A percentile compares a stretch with the other conserved stretches of the same genome.
These are phyloP conservation scores for Spilosoma lubricipeda DNA, from an alignment of 2,888 invertebrate genomes.

Conservation along the genomic window DNA sequence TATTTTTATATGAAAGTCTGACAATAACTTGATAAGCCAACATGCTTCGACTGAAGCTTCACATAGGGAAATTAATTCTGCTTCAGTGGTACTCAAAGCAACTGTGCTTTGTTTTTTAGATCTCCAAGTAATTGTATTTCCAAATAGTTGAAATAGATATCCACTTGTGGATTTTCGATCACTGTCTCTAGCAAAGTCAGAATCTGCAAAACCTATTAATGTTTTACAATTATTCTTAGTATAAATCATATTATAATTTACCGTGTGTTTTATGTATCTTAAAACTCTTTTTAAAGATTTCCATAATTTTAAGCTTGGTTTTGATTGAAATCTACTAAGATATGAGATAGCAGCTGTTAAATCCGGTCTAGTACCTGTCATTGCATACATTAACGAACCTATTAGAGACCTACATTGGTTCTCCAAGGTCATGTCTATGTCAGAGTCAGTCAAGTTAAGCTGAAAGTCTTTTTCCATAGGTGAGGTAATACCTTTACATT, in stretches of 20 bases:
- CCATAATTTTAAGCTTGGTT: neutral
- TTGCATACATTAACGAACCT: neutral
- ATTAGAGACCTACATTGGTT: neutral
- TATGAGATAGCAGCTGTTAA: neutral
- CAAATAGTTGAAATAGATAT: neutral
- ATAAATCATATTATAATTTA: neutral
- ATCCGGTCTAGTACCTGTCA: neutral
- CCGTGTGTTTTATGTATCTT: neutral
- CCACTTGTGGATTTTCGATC: neutral
- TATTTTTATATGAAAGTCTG: neutral
- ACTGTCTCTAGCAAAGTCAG: neutral
- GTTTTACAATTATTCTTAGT: neutral
- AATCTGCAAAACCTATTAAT: neutral
- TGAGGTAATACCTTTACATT: neutral
- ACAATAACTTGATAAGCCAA: neutral
- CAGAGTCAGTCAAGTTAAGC: neutral
- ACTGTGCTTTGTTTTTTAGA: constrained; percentile 1
- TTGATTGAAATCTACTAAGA: neutral
- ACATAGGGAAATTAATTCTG: neutral
- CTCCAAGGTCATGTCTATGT: neutral
- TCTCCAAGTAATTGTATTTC: neutral
- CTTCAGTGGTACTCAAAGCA: neutral
- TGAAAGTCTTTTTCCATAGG: neutral
- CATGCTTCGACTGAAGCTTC: neutral
- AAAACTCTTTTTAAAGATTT: neutral